A percentile compares a stretch with the other conserved stretches of the same genome.
phyloP scores from a whole-genome alignment of 2,888 invertebrate genomes.

The Heliconius ethilla region DNA sequence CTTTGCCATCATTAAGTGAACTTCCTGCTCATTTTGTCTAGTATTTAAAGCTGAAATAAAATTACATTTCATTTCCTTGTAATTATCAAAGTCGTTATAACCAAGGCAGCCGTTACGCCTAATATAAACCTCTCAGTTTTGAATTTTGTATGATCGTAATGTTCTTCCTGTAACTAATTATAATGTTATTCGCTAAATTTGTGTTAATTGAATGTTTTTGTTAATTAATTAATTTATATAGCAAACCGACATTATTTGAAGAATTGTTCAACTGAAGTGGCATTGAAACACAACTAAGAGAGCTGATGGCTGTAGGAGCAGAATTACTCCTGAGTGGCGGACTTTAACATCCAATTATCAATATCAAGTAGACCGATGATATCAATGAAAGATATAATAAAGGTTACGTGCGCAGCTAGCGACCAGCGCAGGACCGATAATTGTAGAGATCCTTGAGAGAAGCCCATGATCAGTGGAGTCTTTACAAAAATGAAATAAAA shows the following conservation, averaged over 20 bases:
- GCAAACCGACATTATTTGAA: too few species aligned
- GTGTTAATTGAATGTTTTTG: not conserved
- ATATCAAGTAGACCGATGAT: too few species aligned
- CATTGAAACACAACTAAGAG: not conserved
- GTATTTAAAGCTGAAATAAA: not conserved
- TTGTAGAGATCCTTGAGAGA: too few species aligned
- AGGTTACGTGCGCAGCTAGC: too few species aligned
- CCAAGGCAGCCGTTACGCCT: constrained; percentile 35
- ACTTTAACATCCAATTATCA: too few species aligned
- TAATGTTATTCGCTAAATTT: not conserved
- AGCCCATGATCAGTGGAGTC: too few species aligned
- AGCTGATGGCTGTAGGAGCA: too few species aligned
- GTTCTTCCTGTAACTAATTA: constrained; percentile 10
- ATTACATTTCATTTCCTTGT: constrained; percentile 1
- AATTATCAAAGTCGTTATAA: constrained; percentile 23
- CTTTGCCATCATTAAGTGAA: not conserved
- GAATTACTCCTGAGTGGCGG: too few species aligned
- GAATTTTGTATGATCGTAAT: constrained; percentile 6
- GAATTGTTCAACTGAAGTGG: not conserved
- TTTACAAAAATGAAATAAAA: too few species aligned
- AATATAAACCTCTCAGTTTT: constrained; percentile 25
- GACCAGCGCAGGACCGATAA: too few species aligned
- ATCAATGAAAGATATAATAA: too few species aligned
- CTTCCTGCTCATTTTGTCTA: not conserved
- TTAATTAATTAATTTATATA: not conserved